Conservation (phyloP, 2,888 invertebrate genomes). For the Plagiodera versicolora region DNA sequence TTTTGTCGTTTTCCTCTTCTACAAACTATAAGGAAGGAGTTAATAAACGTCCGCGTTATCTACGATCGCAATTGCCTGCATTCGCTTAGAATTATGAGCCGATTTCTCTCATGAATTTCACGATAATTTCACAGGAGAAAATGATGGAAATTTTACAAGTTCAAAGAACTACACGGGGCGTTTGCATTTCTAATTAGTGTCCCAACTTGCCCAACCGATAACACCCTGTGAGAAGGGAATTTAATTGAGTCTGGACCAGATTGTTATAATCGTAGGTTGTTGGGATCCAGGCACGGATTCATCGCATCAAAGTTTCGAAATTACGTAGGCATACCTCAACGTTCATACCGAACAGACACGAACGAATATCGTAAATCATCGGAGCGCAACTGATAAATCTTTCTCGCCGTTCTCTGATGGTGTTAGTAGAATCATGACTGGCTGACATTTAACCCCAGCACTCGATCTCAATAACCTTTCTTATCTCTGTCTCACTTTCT, state of each 20-base stretch:
- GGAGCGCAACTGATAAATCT: background rate
- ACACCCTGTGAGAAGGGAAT: no score
- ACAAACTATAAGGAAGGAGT: conserved; percentile 19
- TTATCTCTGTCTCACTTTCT: background rate
- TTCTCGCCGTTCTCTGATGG: background rate
- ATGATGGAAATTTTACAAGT: conserved; percentile 14
- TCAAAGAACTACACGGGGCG: conserved; percentile 26
- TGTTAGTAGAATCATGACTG: conserved; percentile 8
- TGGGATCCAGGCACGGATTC: background rate
- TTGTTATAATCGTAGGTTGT: no score
- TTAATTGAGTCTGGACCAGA: no score
- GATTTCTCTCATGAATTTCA: conserved; percentile 27
- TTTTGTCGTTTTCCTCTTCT: background rate
- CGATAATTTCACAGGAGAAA: conserved; percentile 25
- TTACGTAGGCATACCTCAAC: background rate
- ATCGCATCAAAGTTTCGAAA: background rate
- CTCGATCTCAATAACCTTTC: conserved; percentile 9
- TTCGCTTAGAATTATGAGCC: conserved; percentile 26
- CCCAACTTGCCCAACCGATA: no score
- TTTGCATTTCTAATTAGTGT: no score
- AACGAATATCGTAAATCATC: background rate
- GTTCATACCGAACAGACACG: background rate
- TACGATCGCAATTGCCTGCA: conserved; percentile 27
- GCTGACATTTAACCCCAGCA: conserved; percentile 9
- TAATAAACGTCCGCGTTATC: conserved; percentile 23